Base-by-base conservation (phyloP, 2,797 vertebrate genomes). In the Poecile montanus region DNA sequence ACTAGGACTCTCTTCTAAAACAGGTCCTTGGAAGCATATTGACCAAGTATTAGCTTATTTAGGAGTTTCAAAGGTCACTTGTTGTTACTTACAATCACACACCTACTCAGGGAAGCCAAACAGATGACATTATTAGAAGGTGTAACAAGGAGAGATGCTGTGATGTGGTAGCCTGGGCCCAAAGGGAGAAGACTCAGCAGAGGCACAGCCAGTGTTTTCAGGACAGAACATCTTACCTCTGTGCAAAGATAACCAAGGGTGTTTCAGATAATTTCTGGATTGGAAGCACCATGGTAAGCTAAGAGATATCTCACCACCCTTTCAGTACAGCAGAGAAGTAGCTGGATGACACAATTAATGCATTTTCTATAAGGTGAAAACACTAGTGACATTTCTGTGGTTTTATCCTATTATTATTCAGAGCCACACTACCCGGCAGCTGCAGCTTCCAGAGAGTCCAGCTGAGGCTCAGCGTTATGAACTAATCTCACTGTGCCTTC, bases 401-500 rank as follows among this genome's bases (percentile, higher is more conserved):
- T 94, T 91, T 88, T 67, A 61, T 71, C 77, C 67, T 74, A 42
- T 95, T 96, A 88, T 85, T 93, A 93, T 94, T 92, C 93, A 93
- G 40, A 94, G 65, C 88, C 93, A 91, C 53, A 50, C 88, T 91
- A 87, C 57, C 53, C 85, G 88, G 91, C 88, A 93, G 77, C 94
- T 96, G 94, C 91, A 96, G 63, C 77, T 95, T 94, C 85, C 92
- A 94, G 88, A 80, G 72, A 88, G 88, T 82, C 89, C 94, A 95
- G 89, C 93, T 96, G 94, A 94, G 85, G 71, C 88, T 96, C 85
- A 79, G 81, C 72, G 45, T 86, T 88, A 51, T 61, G 76, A 97
- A 92, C 93, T 95, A 94, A 94, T 96, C 83, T 94, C 88, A 42
- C 85, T 89, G 80, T 90, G 85, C 77, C 95, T 94, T 93, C 93